Evolutionary conservation across 2,113 vertebrate species (phyloP).

Genomic region (Mesembrinibis cayennensis): DNA sequence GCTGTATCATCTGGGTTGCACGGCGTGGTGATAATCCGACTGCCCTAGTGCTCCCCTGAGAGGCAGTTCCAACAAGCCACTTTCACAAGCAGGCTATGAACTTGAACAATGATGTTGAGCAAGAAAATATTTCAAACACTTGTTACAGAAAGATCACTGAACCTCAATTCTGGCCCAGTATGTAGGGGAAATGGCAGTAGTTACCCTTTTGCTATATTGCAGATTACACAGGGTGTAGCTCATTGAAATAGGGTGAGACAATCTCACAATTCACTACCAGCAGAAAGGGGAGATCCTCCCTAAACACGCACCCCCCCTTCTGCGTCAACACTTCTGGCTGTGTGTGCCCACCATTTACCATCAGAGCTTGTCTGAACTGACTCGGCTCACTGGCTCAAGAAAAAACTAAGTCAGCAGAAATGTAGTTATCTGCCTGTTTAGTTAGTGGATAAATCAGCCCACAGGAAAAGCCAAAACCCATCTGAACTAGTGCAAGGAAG

Average conservation of each 20-base stretch:
- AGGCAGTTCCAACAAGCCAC: background rate
- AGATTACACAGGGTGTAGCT: background rate
- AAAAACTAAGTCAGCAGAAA: background rate
- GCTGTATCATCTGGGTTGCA: background rate
- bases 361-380: background rate
- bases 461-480: background rate
- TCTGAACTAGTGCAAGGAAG: background rate
- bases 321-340: background rate
- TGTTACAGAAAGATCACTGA: background rate
- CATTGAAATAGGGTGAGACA: background rate
- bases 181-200: background rate
- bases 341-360: background rate
- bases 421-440: background rate
- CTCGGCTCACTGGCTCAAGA: background rate
- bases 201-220: background rate
- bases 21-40: accelerated
- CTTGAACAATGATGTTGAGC: background rate
- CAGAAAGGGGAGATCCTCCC: background rate
- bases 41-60: background rate
- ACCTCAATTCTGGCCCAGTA: background rate
- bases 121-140: constrained; percentile 11
- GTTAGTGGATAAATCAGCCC: background rate
- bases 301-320: background rate
- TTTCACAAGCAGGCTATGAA: background rate
- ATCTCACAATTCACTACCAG: background rate